Conservation (phyloP, 2,888 invertebrate species). For the Quadriops clusia region DNA sequence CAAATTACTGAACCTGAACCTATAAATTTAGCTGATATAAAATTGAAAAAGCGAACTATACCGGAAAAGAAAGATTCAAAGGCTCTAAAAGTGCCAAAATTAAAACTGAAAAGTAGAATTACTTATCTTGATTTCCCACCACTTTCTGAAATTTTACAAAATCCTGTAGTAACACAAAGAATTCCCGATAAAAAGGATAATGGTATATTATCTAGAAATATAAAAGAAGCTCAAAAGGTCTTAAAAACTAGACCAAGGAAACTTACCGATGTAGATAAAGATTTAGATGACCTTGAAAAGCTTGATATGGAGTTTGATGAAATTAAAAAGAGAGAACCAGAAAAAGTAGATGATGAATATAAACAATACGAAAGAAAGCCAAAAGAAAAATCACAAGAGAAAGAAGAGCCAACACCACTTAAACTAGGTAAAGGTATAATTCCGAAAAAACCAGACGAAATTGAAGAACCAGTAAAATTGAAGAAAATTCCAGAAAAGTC, state of each 20-base stretch:
- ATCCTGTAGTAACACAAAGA: slow-evolving; percentile 27
- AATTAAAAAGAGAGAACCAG: slow-evolving; percentile 30
- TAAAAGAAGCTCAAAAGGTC: slow-evolving; percentile 53
- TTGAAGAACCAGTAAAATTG: slow-evolving; percentile 26
- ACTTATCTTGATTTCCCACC: slow-evolving; percentile 51
- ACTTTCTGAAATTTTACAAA: slow-evolving; percentile 25
- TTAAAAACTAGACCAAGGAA: slow-evolving; percentile 43
- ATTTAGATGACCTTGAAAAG: slow-evolving; percentile 36
- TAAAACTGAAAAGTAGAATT: slow-evolving; percentile 38
- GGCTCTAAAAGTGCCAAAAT: slow-evolving; percentile 35
- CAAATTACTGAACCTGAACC: slow-evolving; percentile 44
- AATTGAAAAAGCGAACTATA: slow-evolving; percentile 47
- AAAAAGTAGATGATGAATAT: slow-evolving; percentile 33
- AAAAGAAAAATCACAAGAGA: slow-evolving; percentile 19
- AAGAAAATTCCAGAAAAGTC: slow-evolving; percentile 32
- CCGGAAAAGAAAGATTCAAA: slow-evolving; percentile 32
- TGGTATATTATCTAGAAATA: slow-evolving; percentile 53
- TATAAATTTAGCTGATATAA: slow-evolving; percentile 49
- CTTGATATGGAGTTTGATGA: slow-evolving; percentile 33
- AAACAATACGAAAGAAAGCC: slow-evolving; percentile 38
- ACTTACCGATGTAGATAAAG: slow-evolving; percentile 32
- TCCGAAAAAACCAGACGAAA: slow-evolving; percentile 27
- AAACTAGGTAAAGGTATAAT: slow-evolving; percentile 37
- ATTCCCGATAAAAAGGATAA: slow-evolving; percentile 44
- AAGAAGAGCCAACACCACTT: slow-evolving; percentile 31